Evolutionary conservation across 1,140 invertebrate species (phyloP).

Genomic region (Plutomurus gul): DNA sequence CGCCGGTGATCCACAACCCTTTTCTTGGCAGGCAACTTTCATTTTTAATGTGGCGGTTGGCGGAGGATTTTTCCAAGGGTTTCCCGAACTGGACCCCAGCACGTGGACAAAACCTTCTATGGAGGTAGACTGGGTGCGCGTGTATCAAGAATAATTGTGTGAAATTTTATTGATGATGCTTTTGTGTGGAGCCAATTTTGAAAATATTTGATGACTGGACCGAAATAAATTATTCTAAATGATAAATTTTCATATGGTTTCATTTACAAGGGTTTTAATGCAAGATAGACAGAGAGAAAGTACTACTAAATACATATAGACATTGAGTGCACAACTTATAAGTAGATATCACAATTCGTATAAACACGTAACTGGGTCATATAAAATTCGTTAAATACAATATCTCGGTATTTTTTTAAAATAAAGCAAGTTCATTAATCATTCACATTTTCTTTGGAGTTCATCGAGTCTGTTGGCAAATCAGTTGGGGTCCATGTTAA

Average conservation of each 20-base stretch:
- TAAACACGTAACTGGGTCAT: conserved; percentile 5
- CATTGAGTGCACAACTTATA: not conserved
- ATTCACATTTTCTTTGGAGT: not conserved
- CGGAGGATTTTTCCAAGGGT: conserved; percentile 27
- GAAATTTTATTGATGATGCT: too few relatives aligned
- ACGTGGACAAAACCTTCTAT: conserved; percentile 46
- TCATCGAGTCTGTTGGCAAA: too few relatives aligned
- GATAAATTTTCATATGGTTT: too few relatives aligned
- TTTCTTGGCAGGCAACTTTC: conserved; percentile 1
- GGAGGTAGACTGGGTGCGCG: conserved; percentile 47
- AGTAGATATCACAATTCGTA: not conserved
- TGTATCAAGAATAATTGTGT: conserved; percentile 48
- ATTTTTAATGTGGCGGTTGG: conserved; percentile 44
- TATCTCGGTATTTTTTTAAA: not conserved
- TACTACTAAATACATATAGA: not conserved
- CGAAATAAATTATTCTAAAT: too few relatives aligned
- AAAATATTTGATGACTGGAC: too few relatives aligned
- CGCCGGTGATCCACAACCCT: not conserved
- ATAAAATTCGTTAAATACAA: not conserved
- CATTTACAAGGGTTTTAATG: too few relatives aligned
- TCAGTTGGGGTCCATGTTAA: too few relatives aligned
- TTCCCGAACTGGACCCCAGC: not conserved
- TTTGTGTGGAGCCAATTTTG: too few relatives aligned
- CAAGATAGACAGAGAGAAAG: too few relatives aligned
- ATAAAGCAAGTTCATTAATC: not conserved